A percentile compares a stretch with the other conserved stretches of the same genome.
Evolutionary conservation across 2,797 vertebrate genomes (phyloP).

Genomic region (Ctenopoma kingsleyae): DNA sequence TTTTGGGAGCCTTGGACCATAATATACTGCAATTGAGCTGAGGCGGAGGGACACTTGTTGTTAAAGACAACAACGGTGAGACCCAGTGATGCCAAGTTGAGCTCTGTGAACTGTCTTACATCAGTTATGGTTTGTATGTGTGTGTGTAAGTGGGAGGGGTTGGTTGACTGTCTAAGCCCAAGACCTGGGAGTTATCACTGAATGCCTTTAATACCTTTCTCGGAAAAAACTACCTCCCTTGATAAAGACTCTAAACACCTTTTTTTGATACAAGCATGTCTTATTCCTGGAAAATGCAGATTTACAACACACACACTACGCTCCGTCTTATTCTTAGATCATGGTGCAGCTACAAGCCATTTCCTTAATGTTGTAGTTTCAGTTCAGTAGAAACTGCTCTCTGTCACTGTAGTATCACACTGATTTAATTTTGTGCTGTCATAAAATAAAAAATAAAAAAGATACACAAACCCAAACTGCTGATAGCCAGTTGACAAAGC

Average conservation of each 20-base stretch:
- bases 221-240: slow-evolving; percentile 21
- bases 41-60: slow-evolving; percentile 15
- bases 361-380: background rate
- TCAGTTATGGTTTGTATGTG: slow-evolving; percentile 14
- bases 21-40: slow-evolving; percentile 44
- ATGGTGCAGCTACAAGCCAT: background rate
- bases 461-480: slow-evolving; percentile 18
- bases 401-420: background rate
- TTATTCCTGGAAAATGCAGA: slow-evolving; percentile 1
- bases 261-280: slow-evolving; percentile 12
- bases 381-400: background rate
- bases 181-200: slow-evolving; percentile 21
- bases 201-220: slow-evolving; percentile 14
- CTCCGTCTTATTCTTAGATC: background rate
- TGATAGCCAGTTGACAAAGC: slow-evolving; percentile 19
- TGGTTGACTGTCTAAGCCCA: background rate
- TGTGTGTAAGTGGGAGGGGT: background rate
- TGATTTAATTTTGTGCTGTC: background rate
- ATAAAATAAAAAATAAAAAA: background rate
- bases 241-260: slow-evolving; percentile 12
- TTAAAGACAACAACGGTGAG: slow-evolving; percentile 33
- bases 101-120: slow-evolving; percentile 17
- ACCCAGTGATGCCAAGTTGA: slow-evolving; percentile 25
- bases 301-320: slow-evolving; percentile 1
- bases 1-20: background rate